These are phyloP conservation scores for Archips crataeganus DNA, from an alignment of 2,888 invertebrate species.

Conservation along the genomic window DNA sequence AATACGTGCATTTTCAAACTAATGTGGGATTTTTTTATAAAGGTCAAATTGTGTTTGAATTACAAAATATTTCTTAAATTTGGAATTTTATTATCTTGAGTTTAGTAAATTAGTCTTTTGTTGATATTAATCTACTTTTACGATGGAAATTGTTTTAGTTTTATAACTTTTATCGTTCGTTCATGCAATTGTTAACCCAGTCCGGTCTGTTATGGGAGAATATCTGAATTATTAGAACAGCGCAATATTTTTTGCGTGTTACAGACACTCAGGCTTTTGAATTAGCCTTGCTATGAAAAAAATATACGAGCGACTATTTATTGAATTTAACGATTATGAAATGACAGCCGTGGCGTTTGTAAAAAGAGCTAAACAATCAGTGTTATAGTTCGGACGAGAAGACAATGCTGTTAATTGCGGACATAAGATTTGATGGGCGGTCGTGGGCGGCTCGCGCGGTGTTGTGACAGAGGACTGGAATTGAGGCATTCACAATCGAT, in stretches of 20 bases:
- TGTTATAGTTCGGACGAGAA: conserved; percentile 61
- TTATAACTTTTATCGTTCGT: conserved; percentile 30
- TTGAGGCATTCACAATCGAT: conserved; percentile 43
- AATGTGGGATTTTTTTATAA: conserved; percentile 32
- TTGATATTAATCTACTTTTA: conserved; percentile 28
- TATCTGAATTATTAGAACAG: conserved; percentile 6
- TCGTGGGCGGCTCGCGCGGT: conserved; percentile 44
- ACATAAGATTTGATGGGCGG: conserved; percentile 48
- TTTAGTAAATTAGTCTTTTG: conserved; percentile 39
- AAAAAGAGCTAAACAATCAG: conserved; percentile 64
- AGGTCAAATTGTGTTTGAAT: conserved; percentile 29
- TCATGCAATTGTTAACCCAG: conserved; percentile 43
- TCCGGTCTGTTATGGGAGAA: conserved; percentile 20
- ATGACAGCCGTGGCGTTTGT: conserved; percentile 43
- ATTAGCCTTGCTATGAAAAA: conserved; percentile 32
- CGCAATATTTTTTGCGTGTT: conserved; percentile 25
- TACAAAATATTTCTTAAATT: conserved; percentile 36
- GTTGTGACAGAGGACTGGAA: conserved; percentile 45
- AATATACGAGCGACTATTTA: conserved; percentile 20
- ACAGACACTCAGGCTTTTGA: conserved; percentile 25
- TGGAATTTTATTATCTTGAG: conserved; percentile 19
- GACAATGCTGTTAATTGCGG: conserved; percentile 76
- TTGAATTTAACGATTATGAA: conserved; percentile 34
- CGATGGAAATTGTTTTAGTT: conserved; percentile 34
- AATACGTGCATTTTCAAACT: conserved; percentile 38